A percentile compares a stretch with the other conserved stretches of the same genome.
Evolutionary conservation across 2,797 vertebrate genomes (phyloP).

Genomic region (Myiotriccus ornatus): DNA sequence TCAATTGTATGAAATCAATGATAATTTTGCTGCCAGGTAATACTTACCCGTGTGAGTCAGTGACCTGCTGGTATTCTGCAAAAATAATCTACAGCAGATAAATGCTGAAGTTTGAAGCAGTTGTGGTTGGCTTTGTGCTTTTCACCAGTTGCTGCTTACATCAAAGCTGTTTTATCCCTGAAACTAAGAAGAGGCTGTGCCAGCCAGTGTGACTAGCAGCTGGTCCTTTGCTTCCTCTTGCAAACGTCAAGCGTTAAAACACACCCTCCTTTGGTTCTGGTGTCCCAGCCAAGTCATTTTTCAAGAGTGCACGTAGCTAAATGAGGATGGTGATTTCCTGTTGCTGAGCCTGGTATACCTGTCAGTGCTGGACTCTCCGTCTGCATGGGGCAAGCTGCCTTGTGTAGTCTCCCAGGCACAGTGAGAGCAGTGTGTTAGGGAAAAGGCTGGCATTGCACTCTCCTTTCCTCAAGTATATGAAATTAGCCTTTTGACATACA

Average conservation of each 20-base stretch:
- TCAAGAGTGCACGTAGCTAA: neutral
- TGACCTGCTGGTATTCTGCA: constrained; percentile 8
- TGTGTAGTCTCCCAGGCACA: neutral
- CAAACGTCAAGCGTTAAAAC: neutral
- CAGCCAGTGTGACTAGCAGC: neutral
- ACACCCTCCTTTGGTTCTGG: neutral
- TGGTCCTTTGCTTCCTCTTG: neutral
- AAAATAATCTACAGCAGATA: constrained; percentile 30
- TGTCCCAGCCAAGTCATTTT: neutral
- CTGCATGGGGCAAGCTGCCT: rapidly evolving
- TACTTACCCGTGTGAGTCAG: constrained; percentile 33
- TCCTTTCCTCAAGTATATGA: neutral
- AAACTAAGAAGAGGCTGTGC: neutral
- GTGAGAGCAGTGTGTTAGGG: rapidly evolving
- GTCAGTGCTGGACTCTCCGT: neutral
- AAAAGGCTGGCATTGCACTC: neutral
- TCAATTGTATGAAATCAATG: constrained; percentile 69
- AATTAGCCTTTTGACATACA: neutral
- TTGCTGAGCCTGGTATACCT: neutral
- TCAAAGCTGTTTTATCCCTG: neutral
- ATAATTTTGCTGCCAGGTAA: constrained; percentile 73
- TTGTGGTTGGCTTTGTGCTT: neutral
- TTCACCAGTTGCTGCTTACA: neutral
- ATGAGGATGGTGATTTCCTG: neutral
- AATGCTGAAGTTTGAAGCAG: constrained; percentile 15